Conservation (phyloP, 2,113 vertebrate genomes). For the Aptenodytes forsteri region DNA sequence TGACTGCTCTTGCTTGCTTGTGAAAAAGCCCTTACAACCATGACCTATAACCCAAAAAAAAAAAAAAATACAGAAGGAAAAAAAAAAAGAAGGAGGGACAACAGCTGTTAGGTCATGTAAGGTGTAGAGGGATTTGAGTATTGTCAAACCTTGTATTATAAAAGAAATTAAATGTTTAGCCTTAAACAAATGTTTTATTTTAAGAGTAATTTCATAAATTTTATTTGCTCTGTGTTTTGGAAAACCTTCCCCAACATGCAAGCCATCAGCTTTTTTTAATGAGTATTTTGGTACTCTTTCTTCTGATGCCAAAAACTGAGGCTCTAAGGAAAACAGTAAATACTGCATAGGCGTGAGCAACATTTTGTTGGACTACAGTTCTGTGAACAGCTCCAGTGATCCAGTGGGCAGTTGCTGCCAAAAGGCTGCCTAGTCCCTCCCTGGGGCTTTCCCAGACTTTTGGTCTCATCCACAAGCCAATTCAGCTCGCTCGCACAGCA, state of each 20-base stretch:
- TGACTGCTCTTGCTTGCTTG: background rate
- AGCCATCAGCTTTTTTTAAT: background rate
- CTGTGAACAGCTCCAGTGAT: background rate
- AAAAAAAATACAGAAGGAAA: background rate
- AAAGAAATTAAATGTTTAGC: background rate
- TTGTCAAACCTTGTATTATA: background rate
- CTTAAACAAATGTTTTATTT: background rate
- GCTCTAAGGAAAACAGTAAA: background rate
- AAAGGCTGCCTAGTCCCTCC: background rate
- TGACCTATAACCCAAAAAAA: no score
- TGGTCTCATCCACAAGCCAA: background rate
- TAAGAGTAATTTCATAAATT: background rate
- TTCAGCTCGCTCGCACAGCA: background rate
- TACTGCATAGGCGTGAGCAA: background rate
- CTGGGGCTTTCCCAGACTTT: background rate
- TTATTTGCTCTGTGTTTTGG: background rate
- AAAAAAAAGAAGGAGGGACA: background rate
- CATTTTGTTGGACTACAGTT: background rate
- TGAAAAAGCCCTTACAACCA: background rate
- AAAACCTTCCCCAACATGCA: background rate
- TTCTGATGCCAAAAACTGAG: background rate
- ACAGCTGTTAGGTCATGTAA: background rate
- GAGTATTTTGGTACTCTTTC: background rate
- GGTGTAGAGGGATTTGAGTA: background rate
- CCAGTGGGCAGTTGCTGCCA: background rate